Conservation (phyloP, 2,113 vertebrate species). For the Tragelaphus buxtoni region DNA sequence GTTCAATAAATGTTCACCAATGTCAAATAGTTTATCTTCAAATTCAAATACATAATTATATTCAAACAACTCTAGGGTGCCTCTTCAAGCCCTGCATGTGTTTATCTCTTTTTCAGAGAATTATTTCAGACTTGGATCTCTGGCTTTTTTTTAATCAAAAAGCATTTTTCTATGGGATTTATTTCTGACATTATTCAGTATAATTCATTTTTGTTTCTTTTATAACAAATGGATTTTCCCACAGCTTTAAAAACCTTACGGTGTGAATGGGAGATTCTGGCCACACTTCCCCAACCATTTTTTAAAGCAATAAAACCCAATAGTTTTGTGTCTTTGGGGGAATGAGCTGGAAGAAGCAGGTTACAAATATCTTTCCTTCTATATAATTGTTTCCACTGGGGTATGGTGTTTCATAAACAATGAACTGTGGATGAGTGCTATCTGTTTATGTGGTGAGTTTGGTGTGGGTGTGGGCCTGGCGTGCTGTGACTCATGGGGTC, state of each 20-base stretch:
- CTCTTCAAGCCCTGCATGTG: background rate
- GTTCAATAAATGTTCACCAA: background rate
- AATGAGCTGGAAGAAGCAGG: background rate
- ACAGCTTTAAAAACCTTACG: background rate
- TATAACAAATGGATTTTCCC: background rate
- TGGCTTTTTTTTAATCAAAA: background rate
- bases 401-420: background rate
- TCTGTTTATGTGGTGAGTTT: background rate
- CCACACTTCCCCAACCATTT: background rate
- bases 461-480: too few species aligned
- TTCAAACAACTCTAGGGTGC: background rate
- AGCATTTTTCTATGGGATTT: background rate
- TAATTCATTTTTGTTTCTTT: conserved; percentile 18
- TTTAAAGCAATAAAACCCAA: background rate
- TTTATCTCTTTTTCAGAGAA: conserved; percentile 15
- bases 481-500: too few species aligned
- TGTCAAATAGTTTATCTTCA: conserved; percentile 34
- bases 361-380: background rate
- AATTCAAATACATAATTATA: conserved; percentile 18
- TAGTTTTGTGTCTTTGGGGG: background rate
- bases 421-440: background rate
- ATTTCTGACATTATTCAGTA: background rate
- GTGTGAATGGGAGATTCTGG: background rate
- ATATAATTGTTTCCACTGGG: background rate
- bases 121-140: background rate